Percentiles rank a stretch among this genome's conserved stretches.
Conservation (phyloP, 2,888 invertebrate genomes). For the Lumbricus terrestris region DNA sequence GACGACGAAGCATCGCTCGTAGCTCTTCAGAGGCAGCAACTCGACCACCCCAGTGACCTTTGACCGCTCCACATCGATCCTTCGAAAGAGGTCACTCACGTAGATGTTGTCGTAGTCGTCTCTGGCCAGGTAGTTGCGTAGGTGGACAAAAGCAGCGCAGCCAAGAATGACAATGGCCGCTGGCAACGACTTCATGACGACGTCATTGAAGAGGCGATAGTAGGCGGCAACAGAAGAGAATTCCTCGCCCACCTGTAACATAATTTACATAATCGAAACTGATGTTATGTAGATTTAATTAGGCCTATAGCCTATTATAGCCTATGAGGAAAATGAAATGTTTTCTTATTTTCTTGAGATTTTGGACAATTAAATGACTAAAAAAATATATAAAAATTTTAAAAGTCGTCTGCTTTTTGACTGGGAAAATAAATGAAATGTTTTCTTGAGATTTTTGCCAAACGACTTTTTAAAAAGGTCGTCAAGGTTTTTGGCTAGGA, state of each 20-base stretch:
- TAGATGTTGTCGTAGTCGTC: slow-evolving; percentile 50
- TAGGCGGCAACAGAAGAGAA: slow-evolving; percentile 31
- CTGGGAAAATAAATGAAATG: too few species aligned
- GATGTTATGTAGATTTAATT: too few species aligned
- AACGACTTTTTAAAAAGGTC: too few species aligned
- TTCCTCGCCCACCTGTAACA: slow-evolving; percentile 20
- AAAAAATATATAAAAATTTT: too few species aligned
- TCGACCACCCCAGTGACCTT: slow-evolving; percentile 17
- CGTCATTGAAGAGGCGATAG: slow-evolving; percentile 33
- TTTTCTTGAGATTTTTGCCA: too few species aligned
- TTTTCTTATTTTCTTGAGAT: too few species aligned
- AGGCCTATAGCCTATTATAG: too few species aligned
- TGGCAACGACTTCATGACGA: slow-evolving; percentile 34
- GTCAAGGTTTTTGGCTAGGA: too few species aligned
- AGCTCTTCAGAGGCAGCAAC: slow-evolving; percentile 45
- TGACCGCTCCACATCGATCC: slow-evolving; percentile 37
- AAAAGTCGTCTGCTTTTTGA: too few species aligned
- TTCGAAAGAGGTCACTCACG: slow-evolving; percentile 43
- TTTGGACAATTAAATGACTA: too few species aligned
- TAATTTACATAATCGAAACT: background rate
- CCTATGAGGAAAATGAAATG: too few species aligned
- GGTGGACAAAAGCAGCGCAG: slow-evolving; percentile 36
- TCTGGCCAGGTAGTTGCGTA: slow-evolving; percentile 43
- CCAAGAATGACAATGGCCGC: slow-evolving; percentile 35
- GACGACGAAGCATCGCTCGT: slow-evolving; percentile 44